Conservation (phyloP, 2,113 vertebrate species). For the Tapirus terrestris region DNA sequence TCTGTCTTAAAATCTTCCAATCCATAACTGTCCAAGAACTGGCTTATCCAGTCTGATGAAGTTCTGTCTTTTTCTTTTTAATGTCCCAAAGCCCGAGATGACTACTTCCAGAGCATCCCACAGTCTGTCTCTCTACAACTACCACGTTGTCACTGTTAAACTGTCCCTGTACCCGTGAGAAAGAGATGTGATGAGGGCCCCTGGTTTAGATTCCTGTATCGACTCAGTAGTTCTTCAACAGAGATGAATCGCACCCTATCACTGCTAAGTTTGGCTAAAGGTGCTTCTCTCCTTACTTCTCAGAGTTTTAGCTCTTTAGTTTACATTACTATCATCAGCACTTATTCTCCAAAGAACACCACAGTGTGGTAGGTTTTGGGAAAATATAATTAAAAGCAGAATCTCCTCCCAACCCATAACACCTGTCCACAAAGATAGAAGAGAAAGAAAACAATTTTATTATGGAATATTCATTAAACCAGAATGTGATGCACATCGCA, state of each 20-base stretch:
- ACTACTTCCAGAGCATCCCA: background rate
- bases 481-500: background rate
- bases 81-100: background rate
- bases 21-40: background rate
- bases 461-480: background rate
- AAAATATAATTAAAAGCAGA: background rate
- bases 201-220: background rate
- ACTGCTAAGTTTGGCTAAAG: background rate
- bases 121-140: background rate
- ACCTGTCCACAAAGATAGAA: background rate
- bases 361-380: background rate
- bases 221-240: background rate
- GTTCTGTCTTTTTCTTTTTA: background rate
- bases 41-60: background rate
- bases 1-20: background rate
- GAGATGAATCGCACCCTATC: background rate
- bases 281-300: background rate
- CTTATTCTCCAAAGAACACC: background rate
- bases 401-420: background rate
- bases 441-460: background rate
- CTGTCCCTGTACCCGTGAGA: background rate
- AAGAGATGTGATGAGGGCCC: accelerated
- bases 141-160: background rate
- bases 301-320: background rate
- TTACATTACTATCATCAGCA: background rate